Evolutionary conservation across 2,797 vertebrate species (phyloP), one percentile per base, ranked within the genome.

Genomic region (Philypnodon macrostomus): DNA sequence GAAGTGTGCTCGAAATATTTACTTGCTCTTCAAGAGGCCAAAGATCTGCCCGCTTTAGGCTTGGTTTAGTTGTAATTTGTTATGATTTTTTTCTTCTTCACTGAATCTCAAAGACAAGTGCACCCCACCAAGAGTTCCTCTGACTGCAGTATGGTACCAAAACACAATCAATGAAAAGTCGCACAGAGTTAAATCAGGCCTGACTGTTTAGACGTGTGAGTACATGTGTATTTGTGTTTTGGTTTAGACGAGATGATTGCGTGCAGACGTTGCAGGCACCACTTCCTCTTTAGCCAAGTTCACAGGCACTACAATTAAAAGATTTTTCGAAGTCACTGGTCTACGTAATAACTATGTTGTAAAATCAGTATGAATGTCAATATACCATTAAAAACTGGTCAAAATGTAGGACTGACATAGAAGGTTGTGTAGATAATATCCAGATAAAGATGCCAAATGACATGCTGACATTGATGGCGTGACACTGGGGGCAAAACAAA

Each of bases 401-500:
- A n/a, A n/a, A n/a, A n/a, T n/a, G n/a, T n/a, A n/a, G n/a, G n/a
- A 39, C 36, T 48, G 57, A 18, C 55, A 37, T 44, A 35, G 12
- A 42, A 71, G 57, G 23, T 21, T 29, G 14, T 53, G 73, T 67
- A 67, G 58, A 73, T 68, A 45, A 53, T 41, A 70, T 52, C 59
- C 63, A 77, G 80, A 85, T 70, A 78, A 76, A 46, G 63, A 73
- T 55, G 37, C 56, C 58, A 81, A 77, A 80, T 71, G 74, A 68
- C 70, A 79, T 5, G 56, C 53, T 58, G 62, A 58, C 72, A 50
- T 51, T 55, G 14, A 61, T 86, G 58, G 77, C 77, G 73, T 85
- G 81, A 80, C 81, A 83, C 59, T 47, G 36, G 67, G 41, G 53
- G 56, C 70, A 73, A 80, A 83, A 83, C 75, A 83, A 83, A 77